A percentile compares a stretch with the other conserved stretches of the same genome.
These are phyloP conservation scores for Embidobia sp. DNA, from an alignment of 2,888 invertebrate genomes.

Conservation along the genomic window DNA sequence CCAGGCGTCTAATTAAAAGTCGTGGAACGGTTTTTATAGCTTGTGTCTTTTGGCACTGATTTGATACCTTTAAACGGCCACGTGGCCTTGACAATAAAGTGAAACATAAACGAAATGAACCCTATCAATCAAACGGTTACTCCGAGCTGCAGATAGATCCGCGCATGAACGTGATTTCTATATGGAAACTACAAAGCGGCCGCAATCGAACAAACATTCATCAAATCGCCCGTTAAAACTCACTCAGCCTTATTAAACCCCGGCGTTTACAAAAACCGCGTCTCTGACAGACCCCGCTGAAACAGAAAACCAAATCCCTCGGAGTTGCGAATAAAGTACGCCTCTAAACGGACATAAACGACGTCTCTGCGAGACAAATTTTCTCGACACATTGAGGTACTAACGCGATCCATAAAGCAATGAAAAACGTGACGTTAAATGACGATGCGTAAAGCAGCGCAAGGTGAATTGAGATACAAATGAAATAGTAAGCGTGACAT, in stretches of 20 bases:
- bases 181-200: not conserved
- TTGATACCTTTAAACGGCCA: conserved; percentile 6
- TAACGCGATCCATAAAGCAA: conserved; percentile 3
- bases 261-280: too few species aligned
- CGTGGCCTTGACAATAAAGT: conserved; percentile 18
- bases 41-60: conserved; percentile 2
- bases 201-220: not conserved
- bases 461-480: conserved; percentile 39
- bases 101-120: not conserved
- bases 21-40: conserved; percentile 15
- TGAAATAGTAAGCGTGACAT: conserved; percentile 33
- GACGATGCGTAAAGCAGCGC: conserved; percentile 23
- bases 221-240: not conserved
- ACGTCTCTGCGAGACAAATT: too few species aligned
- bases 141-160: not conserved
- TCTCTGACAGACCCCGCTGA: too few species aligned
- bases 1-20: conserved; percentile 32
- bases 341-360: too few species aligned
- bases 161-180: too few species aligned
- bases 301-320: too few species aligned
- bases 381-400: too few species aligned
- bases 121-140: not conserved
- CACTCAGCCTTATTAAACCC: too few species aligned
- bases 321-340: too few species aligned
- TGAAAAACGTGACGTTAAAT: conserved; percentile 34